These are phyloP conservation scores for Sander vitreus DNA, from an alignment of 2,113 vertebrate genomes.

Conservation along the genomic window DNA sequence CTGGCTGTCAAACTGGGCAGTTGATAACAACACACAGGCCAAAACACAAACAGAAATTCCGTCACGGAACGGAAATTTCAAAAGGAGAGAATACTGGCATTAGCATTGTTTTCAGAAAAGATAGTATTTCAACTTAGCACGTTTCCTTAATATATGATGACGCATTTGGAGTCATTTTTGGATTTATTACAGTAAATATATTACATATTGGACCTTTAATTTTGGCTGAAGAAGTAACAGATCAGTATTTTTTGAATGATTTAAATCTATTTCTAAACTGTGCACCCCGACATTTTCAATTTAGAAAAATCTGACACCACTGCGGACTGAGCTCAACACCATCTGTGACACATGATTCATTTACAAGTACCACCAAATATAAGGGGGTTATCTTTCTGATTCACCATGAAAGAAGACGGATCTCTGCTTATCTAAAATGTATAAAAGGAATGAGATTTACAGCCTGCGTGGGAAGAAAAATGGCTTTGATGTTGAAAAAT, in stretches of 20 bases:
- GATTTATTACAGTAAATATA: no score
- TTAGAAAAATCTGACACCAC: slow-evolving; percentile 6
- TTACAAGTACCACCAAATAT: slow-evolving; percentile 49
- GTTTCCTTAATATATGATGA: no score
- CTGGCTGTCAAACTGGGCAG: no score
- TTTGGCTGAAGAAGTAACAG: slow-evolving; percentile 31
- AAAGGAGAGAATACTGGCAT: no score
- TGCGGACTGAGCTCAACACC: slow-evolving; percentile 35
- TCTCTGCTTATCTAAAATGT: slow-evolving; percentile 76
- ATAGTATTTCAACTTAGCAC: no score
- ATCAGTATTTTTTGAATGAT: slow-evolving; percentile 42
- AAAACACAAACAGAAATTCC: no score
- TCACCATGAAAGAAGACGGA: slow-evolving; percentile 61
- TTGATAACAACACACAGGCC: no score
- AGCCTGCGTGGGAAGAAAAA: slow-evolving; percentile 66
- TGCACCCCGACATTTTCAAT: slow-evolving; percentile 33
- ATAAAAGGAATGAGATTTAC: slow-evolving; percentile 70
- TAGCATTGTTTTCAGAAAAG: no score
- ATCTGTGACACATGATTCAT: slow-evolving; percentile 50
- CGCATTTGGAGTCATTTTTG: no score
- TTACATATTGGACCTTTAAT: background rate
- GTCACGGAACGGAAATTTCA: no score
- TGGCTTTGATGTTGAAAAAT: slow-evolving; percentile 70
- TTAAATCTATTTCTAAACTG: slow-evolving; percentile 41
- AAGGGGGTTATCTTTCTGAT: slow-evolving; percentile 59